These are phyloP conservation scores for Boloria euphrosyne DNA, from an alignment of 2,888 invertebrate genomes.

Conservation along the genomic window DNA sequence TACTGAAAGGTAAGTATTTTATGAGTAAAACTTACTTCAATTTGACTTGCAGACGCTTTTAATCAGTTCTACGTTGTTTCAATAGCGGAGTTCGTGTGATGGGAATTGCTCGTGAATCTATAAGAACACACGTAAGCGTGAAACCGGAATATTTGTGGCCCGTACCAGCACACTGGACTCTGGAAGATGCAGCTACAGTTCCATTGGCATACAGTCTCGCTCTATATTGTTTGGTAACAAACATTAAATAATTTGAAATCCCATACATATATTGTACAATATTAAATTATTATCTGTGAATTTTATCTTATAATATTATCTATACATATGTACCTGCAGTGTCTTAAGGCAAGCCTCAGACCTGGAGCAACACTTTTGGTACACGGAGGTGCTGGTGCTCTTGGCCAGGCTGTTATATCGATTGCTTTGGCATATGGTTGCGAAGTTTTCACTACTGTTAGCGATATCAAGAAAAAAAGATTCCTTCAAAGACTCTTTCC, in stretches of 20 bases:
- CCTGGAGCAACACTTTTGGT: conserved; percentile 48
- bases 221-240: conserved; percentile 59
- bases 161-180: too few relatives aligned
- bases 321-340: conserved; percentile 39
- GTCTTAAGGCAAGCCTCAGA: conserved; percentile 40
- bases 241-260: neutral
- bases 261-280: neutral
- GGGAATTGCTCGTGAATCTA: too few relatives aligned
- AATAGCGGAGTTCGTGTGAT: conserved; percentile 64
- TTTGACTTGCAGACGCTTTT: neutral
- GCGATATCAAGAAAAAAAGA: conserved; percentile 57
- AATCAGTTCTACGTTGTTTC: conserved; percentile 16
- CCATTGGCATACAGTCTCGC: conserved; percentile 80
- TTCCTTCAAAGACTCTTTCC: conserved; percentile 62
- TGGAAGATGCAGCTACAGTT: too few relatives aligned
- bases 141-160: too few relatives aligned
- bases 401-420: conserved; percentile 62
- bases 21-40: conserved; percentile 19
- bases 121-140: too few relatives aligned
- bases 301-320: neutral
- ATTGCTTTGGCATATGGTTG: conserved; percentile 55
- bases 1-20: conserved; percentile 49
- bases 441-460: conserved; percentile 61
- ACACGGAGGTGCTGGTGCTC: conserved; percentile 61
- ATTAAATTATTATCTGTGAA: neutral